A percentile compares a stretch with the other conserved stretches of the same genome.
phyloP scores from a whole-genome alignment of 2,113 vertebrate species.

The Pseudopipra pipra region DNA sequence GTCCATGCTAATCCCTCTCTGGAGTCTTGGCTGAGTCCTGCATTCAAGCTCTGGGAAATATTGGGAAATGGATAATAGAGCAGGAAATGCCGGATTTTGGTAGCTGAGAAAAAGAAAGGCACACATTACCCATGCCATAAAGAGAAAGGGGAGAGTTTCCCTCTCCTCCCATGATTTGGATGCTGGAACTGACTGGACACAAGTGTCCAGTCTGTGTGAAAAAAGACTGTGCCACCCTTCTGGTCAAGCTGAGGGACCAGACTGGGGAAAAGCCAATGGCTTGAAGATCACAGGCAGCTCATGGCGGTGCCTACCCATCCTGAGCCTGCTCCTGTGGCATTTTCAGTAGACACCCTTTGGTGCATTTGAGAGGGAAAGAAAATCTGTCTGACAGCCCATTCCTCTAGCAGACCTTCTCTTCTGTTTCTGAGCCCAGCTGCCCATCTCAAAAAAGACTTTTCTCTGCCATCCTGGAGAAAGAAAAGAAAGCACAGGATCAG shows the following conservation, averaged over 20 bases:
- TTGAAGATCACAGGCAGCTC: background rate
- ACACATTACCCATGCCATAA: background rate
- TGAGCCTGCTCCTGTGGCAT: background rate
- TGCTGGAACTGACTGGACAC: background rate
- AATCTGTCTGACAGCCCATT: background rate
- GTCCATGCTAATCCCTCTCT: background rate
- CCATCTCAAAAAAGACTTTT: background rate
- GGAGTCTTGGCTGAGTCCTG: background rate
- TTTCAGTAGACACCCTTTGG: background rate
- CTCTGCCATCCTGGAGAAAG: background rate
- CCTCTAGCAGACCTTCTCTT: background rate
- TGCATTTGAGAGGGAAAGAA: background rate
- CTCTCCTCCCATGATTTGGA: background rate
- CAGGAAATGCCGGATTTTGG: background rate
- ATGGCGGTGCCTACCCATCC: background rate
- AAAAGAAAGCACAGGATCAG: background rate
- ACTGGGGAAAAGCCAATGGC: background rate
- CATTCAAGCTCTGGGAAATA: background rate
- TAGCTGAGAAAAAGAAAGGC: background rate
- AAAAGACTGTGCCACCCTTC: background rate
- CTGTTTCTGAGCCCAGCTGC: background rate
- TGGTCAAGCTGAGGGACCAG: background rate
- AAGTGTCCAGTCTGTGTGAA: background rate
- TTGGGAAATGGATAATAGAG: background rate
- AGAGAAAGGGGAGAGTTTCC: background rate